Percentiles rank a stretch among this genome's conserved stretches.
phyloP scores from a whole-genome alignment of 2,113 vertebrate species.

The Eidolon helvum region DNA sequence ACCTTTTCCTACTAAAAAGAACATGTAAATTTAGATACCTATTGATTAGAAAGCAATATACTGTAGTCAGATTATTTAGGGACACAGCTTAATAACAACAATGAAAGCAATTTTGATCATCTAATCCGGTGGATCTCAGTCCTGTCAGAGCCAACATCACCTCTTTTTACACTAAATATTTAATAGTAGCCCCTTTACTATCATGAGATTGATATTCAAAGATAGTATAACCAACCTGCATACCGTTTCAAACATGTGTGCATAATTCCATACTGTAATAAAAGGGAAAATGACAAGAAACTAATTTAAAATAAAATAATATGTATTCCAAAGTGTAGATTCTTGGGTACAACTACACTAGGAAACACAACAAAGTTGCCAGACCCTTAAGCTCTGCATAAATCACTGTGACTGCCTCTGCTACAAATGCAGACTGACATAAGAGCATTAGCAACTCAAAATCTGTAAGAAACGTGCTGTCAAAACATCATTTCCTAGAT shows the following conservation, averaged over 20 bases:
- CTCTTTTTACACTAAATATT: background rate
- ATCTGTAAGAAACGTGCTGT: background rate
- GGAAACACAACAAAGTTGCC: background rate
- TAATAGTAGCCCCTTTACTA: background rate
- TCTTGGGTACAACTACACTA: background rate
- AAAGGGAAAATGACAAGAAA: background rate
- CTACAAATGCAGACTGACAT: background rate
- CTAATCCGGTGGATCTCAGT: background rate
- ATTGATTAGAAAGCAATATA: background rate
- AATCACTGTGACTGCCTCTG: background rate
- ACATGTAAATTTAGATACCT: background rate
- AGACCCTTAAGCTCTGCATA: background rate
- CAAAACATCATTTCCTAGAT: background rate
- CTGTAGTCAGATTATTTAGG: background rate
- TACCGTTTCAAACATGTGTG: background rate
- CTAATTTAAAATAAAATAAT: slow-evolving; percentile 21
- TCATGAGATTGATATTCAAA: slow-evolving; percentile 14
- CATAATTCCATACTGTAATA: background rate
- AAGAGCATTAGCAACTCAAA: background rate
- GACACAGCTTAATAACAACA: background rate
- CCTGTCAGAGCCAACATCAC: background rate
- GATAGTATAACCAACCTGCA: background rate
- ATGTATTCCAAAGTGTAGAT: background rate
- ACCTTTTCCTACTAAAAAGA: background rate
- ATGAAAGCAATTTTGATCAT: background rate